Percentiles rank a stretch among this genome's conserved stretches.
phyloP scores from a whole-genome alignment of 2,888 invertebrate genomes.

The Galeruca laticollis region DNA sequence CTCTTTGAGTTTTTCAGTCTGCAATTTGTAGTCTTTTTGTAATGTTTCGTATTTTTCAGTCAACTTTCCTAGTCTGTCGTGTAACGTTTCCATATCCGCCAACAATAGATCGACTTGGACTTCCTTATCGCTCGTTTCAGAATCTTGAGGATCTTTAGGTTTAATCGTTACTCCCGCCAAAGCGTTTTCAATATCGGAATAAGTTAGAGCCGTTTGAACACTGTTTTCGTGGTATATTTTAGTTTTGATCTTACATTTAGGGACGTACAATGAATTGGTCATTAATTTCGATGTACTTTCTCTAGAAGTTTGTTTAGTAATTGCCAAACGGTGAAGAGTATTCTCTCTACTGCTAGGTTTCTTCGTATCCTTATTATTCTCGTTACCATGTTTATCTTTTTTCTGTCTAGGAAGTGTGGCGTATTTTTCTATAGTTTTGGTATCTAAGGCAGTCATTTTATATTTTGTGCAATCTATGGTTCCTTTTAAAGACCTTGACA shows the following conservation, averaged over 20 bases:
- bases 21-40: slow-evolving; percentile 63
- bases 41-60: slow-evolving; percentile 75
- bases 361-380: slow-evolving; percentile 49
- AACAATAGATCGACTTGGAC: slow-evolving; percentile 72
- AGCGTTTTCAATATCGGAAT: slow-evolving; percentile 79
- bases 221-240: slow-evolving; percentile 85
- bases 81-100: slow-evolving; percentile 73
- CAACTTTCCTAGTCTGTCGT: slow-evolving; percentile 71
- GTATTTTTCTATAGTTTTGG: slow-evolving; percentile 77
- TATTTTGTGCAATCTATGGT: slow-evolving; percentile 56
- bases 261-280: slow-evolving; percentile 61
- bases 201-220: slow-evolving; percentile 82
- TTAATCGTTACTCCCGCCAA: slow-evolving; percentile 71
- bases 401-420: slow-evolving; percentile 83
- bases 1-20: slow-evolving; percentile 67
- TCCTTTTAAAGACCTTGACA: slow-evolving; percentile 55
- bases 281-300: slow-evolving; percentile 58
- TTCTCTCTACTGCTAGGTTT: slow-evolving; percentile 51
- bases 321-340: slow-evolving; percentile 50
- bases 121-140: slow-evolving; percentile 59
- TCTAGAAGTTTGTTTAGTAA: slow-evolving; percentile 54
- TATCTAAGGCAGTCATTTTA: slow-evolving; percentile 62
- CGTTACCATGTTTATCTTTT: slow-evolving; percentile 75
- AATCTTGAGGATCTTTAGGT: slow-evolving; percentile 58
- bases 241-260: slow-evolving; percentile 68